phyloP scores from a whole-genome alignment of 2,888 invertebrate species.

The Bruchidius siliquastri region DNA sequence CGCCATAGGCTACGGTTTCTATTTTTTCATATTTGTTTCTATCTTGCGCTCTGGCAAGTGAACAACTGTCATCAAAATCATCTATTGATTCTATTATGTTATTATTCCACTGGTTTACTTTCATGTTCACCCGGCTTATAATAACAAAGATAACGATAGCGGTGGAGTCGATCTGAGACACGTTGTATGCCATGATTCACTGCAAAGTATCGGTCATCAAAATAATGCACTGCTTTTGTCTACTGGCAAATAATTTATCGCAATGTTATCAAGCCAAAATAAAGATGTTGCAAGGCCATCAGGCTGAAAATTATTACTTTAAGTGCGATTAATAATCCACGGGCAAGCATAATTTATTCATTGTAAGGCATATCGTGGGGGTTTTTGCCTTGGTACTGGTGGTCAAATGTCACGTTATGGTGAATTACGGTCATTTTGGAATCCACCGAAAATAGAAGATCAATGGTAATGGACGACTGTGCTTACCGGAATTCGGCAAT shows the following conservation, averaged over 20 bases:
- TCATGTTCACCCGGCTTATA: no score
- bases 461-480: not conserved
- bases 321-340: conserved; percentile 4
- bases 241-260: not conserved
- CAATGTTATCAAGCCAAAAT: conserved; percentile 5
- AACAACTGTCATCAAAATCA: no score
- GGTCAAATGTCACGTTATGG: not conserved
- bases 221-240: not conserved
- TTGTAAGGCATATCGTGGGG: not conserved
- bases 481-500: not conserved
- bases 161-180: not conserved
- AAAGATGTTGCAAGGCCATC: conserved; percentile 5
- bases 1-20: no score
- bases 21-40: no score
- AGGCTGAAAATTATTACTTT: conserved; percentile 2
- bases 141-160: no score
- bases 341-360: not conserved
- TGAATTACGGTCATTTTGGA: not conserved
- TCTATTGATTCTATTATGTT: no score
- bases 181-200: not conserved
- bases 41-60: no score
- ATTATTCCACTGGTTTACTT: no score
- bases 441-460: not conserved
- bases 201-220: not conserved
- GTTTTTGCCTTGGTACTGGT: not conserved